phyloP scores from a whole-genome alignment of 2,888 invertebrate species.

The Dicyrtomina minuta region DNA sequence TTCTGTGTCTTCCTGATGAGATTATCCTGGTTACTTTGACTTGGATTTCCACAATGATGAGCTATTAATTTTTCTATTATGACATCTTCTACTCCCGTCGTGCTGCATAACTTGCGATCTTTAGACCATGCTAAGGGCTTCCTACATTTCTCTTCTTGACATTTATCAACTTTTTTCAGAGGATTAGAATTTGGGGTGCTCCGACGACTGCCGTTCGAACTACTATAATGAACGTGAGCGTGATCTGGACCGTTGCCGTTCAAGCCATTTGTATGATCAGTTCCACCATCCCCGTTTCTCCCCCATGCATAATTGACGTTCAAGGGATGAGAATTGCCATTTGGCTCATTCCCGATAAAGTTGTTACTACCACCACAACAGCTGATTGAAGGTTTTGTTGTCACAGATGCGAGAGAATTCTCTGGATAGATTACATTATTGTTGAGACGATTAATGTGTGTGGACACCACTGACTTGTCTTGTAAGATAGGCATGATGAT shows the following conservation, averaged over 20 bases:
- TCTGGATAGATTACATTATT: slow-evolving; percentile 32
- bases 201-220: slow-evolving; percentile 1
- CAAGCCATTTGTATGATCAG: slow-evolving; percentile 1
- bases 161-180: slow-evolving; percentile 6
- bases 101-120: not conserved
- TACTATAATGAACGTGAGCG: not conserved
- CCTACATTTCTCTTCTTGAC: not conserved
- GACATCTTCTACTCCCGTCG: not conserved
- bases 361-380: not conserved
- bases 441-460: slow-evolving; percentile 30
- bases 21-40: not conserved
- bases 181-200: not conserved
- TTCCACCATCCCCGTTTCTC: too few relatives aligned
- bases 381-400: not conserved
- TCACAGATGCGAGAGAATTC: not conserved
- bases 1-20: not conserved
- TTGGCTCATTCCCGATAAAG: slow-evolving; percentile 8
- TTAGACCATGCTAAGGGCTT: not conserved
- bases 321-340: slow-evolving; percentile 5
- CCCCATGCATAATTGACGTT: slow-evolving; percentile 32
- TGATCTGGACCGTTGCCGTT: slow-evolving; percentile 10
- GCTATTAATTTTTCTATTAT: slow-evolving; percentile 8
- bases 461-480: slow-evolving; percentile 32
- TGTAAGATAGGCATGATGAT: slow-evolving; percentile 33
- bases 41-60: slow-evolving; percentile 1